Evolutionary conservation across 2,113 vertebrate species (phyloP).

Genomic region (Octodon degus): DNA sequence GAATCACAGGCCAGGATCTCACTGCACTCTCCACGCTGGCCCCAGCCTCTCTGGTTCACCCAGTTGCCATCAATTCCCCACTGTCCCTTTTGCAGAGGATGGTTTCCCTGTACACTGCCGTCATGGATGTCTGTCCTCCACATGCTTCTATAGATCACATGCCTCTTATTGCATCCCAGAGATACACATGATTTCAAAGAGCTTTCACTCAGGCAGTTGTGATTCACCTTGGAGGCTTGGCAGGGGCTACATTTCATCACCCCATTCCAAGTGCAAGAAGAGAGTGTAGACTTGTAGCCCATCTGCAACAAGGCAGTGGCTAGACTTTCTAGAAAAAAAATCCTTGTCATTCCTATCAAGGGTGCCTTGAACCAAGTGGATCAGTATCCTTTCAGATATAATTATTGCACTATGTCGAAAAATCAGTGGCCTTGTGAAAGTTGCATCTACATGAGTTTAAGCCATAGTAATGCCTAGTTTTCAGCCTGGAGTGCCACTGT

Average conservation of each 20-base stretch:
- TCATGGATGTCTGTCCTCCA: neutral
- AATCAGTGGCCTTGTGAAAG: neutral
- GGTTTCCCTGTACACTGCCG: neutral
- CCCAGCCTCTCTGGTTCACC: neutral
- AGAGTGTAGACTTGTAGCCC: neutral
- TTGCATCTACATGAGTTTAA: neutral
- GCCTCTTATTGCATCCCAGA: neutral
- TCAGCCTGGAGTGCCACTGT: neutral
- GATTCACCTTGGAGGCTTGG: neutral
- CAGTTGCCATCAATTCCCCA: neutral
- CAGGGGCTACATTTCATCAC: neutral
- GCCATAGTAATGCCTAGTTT: neutral
- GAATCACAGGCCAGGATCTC: neutral
- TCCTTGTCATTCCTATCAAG: neutral
- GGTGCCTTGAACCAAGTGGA: neutral
- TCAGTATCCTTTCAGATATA: neutral
- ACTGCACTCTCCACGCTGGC: neutral
- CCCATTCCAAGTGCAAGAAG: neutral
- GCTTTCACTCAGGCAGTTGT: neutral
- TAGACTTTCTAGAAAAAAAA: neutral
- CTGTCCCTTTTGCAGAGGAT: neutral
- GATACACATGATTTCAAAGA: neutral
- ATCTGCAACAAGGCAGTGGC: neutral
- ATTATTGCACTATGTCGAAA: neutral
- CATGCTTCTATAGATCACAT: neutral